Evolutionary conservation across 2,888 invertebrate genomes (phyloP).

Genomic region (Globia sparganii): DNA sequence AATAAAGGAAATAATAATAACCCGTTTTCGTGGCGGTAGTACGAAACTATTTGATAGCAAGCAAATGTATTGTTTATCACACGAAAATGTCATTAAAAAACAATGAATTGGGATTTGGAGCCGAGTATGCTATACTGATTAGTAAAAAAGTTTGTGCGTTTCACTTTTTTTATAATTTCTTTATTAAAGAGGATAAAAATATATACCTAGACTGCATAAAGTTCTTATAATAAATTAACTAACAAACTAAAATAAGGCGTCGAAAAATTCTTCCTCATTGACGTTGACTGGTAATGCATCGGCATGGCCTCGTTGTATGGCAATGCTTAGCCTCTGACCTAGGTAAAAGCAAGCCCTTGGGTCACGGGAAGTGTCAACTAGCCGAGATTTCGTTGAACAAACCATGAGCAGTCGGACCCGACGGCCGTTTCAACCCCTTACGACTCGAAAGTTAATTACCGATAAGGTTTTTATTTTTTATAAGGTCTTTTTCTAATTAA

Average conservation of each 20-base stretch:
- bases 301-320: background rate
- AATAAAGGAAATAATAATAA: slow-evolving; percentile 34
- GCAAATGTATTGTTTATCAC: slow-evolving; percentile 36
- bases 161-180: slow-evolving; percentile 17
- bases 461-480: background rate
- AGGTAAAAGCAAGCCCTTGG: background rate
- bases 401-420: background rate
- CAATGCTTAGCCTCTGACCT: background rate
- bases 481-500: slow-evolving; percentile 1
- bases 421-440: background rate
- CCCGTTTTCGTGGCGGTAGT: slow-evolving; percentile 34
- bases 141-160: slow-evolving; percentile 28
- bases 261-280: too few relatives aligned
- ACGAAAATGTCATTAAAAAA: slow-evolving; percentile 58
- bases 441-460: background rate
- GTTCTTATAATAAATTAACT: too few relatives aligned
- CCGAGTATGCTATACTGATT: slow-evolving; percentile 32
- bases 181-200: background rate
- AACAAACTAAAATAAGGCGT: too few relatives aligned
- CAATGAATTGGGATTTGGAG: slow-evolving; percentile 49
- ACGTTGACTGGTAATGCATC: too few relatives aligned
- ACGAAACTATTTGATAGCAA: slow-evolving; percentile 32
- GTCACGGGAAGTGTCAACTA: too few relatives aligned
- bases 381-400: background rate
- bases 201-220: background rate